A percentile compares a stretch with the other conserved stretches of the same genome.
These are phyloP conservation scores for Burhinus oedicnemus DNA, from an alignment of 2,113 vertebrate species.

Conservation along the genomic window DNA sequence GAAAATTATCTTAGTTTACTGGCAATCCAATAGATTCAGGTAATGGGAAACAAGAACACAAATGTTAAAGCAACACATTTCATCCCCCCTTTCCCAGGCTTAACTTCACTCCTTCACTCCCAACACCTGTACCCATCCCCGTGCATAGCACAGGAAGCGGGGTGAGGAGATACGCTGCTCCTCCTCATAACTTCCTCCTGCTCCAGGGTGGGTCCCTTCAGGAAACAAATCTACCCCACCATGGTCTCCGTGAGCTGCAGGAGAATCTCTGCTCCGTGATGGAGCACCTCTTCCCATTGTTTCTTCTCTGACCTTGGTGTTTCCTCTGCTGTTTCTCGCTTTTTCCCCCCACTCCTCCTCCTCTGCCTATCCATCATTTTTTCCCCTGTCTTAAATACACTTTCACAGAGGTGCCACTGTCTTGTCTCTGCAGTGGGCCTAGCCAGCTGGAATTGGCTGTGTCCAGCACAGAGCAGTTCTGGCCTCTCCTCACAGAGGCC, in stretches of 20 bases:
- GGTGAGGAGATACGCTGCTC: not conserved
- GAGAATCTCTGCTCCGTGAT: not conserved
- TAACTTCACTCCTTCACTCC: not conserved
- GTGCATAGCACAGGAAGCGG: not conserved
- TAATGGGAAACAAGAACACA: not conserved
- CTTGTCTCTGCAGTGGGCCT: rapidly evolving
- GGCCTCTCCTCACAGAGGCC: not conserved
- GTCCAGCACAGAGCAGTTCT: not conserved
- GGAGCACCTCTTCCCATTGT: not conserved
- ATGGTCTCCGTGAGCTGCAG: not conserved
- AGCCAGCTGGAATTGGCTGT: not conserved
- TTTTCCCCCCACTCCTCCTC: rapidly evolving
- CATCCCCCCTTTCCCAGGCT: rapidly evolving
- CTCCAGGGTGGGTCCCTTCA: not conserved
- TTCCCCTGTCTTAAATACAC: not conserved
- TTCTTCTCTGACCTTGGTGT: not conserved
- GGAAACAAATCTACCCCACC: not conserved
- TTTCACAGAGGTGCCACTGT: not conserved
- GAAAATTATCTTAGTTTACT: not conserved
- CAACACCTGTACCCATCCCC: not conserved
- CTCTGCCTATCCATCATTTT: not conserved
- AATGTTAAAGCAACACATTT: not conserved
- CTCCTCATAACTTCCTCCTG: not conserved
- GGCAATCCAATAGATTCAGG: not conserved
- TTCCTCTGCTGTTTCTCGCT: not conserved